Evolutionary conservation across 2,888 invertebrate genomes (phyloP).

Genomic region (Caenorhabditis panamensis): DNA sequence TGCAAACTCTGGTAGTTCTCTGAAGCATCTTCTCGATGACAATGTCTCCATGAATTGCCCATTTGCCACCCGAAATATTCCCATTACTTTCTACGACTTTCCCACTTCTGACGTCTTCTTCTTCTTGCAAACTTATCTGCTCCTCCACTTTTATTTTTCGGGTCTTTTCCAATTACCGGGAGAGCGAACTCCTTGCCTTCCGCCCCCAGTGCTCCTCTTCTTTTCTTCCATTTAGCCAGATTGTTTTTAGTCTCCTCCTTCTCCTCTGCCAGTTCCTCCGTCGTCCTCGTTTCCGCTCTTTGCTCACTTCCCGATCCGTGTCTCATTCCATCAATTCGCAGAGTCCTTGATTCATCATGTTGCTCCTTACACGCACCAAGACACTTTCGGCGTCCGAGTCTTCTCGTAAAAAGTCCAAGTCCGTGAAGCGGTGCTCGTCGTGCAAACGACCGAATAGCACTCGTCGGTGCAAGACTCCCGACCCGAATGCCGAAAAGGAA

Average conservation of each 20-base stretch:
- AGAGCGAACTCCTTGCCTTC: slow-evolving; percentile 29
- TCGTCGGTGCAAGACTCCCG: slow-evolving; percentile 58
- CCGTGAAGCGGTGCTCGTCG: slow-evolving; percentile 59
- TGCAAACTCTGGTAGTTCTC: not conserved
- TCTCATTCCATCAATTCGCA: not conserved
- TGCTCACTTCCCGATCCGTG: not conserved
- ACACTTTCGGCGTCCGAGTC: slow-evolving; percentile 59
- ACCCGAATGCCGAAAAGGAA: slow-evolving; percentile 44
- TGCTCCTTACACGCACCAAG: slow-evolving; percentile 65
- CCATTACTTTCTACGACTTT: not conserved
- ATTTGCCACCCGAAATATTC: not conserved
- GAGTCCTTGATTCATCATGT: slow-evolving; percentile 36
- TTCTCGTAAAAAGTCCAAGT: slow-evolving; percentile 62
- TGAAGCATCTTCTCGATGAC: not conserved
- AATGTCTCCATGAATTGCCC: too few species aligned
- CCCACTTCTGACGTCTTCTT: slow-evolving; percentile 22
- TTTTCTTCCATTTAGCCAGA: slow-evolving; percentile 25
- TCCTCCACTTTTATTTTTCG: slow-evolving; percentile 19
- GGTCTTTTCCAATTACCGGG: slow-evolving; percentile 49
- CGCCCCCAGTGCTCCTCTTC: slow-evolving; percentile 1
- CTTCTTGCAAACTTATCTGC: slow-evolving; percentile 1
- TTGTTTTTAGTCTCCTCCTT: slow-evolving; percentile 26
- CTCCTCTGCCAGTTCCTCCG: not conserved
- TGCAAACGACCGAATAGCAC: slow-evolving; percentile 56
- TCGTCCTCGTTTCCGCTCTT: slow-evolving; percentile 10